A percentile compares a stretch with the other conserved stretches of the same genome.
Evolutionary conservation across 2,888 invertebrate species (phyloP).

Genomic region (Pherbina coryleti): DNA sequence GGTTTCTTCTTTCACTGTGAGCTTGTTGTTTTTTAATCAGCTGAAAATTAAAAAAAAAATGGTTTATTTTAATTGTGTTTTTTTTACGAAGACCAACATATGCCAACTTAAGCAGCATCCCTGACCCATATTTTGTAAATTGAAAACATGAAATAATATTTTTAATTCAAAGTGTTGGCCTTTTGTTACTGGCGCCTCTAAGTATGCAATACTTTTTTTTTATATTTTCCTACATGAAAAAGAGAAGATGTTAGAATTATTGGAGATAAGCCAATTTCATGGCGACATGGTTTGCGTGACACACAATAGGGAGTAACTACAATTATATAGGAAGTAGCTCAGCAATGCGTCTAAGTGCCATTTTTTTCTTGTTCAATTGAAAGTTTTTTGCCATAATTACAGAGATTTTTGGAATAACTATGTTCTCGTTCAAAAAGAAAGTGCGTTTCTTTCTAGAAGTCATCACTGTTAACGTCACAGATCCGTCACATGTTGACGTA

Average conservation of each 20-base stretch:
- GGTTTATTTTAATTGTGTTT: neutral
- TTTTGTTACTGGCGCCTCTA: neutral
- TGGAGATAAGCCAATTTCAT: constrained; percentile 12
- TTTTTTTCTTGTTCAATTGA: no score
- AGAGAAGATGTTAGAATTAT: neutral
- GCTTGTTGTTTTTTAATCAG: neutral
- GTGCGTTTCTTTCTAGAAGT: no score
- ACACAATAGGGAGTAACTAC: neutral
- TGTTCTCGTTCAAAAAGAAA: no score
- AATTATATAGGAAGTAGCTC: neutral
- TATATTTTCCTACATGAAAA: neutral
- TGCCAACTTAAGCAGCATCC: neutral
- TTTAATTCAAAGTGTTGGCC: neutral
- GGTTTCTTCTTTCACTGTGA: neutral
- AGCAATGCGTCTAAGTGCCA: neutral
- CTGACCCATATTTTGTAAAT: neutral
- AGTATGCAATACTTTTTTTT: neutral
- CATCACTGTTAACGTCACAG: no score
- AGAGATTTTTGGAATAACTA: no score
- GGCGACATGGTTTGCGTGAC: neutral
- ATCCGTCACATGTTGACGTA: no score
- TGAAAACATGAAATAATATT: neutral
- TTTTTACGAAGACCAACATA: neutral
- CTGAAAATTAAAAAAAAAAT: neutral
- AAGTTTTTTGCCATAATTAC: no score